Percentiles rank a stretch among this genome's conserved stretches.
These are phyloP conservation scores for Choristoneura rosaceana DNA, from an alignment of 2,888 invertebrate species.

Conservation along the genomic window DNA sequence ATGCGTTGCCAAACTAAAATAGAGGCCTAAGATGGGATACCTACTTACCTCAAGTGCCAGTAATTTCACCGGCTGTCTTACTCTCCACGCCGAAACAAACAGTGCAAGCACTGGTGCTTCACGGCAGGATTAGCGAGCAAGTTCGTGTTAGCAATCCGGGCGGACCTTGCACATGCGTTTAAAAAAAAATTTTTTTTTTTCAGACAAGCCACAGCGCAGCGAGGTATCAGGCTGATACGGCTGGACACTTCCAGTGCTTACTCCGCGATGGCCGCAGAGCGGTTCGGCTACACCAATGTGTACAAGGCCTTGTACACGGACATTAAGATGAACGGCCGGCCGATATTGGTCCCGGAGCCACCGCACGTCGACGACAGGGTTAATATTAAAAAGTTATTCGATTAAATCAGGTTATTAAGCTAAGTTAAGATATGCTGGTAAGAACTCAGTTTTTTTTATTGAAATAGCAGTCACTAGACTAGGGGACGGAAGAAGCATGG, in stretches of 20 bases:
- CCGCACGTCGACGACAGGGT: slow-evolving; percentile 87
- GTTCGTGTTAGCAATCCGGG: too few relatives aligned
- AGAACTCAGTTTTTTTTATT: too few relatives aligned
- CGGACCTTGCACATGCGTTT: too few relatives aligned
- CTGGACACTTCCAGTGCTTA: slow-evolving; percentile 91
- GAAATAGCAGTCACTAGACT: too few relatives aligned
- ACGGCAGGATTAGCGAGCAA: too few relatives aligned
- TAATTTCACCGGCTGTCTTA: too few relatives aligned
- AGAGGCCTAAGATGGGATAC: too few relatives aligned
- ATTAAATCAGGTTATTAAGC: slow-evolving; percentile 22
- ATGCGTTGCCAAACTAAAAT: too few relatives aligned
- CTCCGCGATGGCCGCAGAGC: slow-evolving; percentile 90
- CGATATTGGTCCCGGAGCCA: slow-evolving; percentile 87
- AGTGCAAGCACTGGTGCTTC: too few relatives aligned
- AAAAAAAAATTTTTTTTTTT: slow-evolving; percentile 61
- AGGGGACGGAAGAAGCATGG: too few relatives aligned
- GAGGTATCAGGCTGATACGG: slow-evolving; percentile 86
- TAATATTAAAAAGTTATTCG: slow-evolving; percentile 78
- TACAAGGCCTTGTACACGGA: slow-evolving; percentile 88
- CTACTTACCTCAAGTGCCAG: too few relatives aligned
- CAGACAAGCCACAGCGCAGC: slow-evolving; percentile 85
- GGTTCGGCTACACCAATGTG: slow-evolving; percentile 89
- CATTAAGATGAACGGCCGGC: slow-evolving; percentile 86
- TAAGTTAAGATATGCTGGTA: not conserved
- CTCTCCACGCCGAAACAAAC: too few relatives aligned